phyloP scores from a whole-genome alignment of 2,888 invertebrate species.

The Emmelina monodactyla region DNA sequence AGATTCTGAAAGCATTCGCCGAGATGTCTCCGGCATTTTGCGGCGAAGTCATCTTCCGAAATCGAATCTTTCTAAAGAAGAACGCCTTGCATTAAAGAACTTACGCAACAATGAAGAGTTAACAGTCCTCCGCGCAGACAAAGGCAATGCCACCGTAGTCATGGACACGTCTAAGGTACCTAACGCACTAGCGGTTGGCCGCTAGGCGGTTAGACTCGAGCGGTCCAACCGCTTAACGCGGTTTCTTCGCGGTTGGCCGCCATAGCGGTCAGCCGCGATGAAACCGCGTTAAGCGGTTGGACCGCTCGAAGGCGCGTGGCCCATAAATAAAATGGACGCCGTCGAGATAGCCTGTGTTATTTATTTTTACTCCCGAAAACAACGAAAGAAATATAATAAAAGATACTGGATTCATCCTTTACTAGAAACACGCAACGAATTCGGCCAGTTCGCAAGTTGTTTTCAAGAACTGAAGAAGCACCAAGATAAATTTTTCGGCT shows the following conservation, averaged over 20 bases:
- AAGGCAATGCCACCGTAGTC: too few species aligned
- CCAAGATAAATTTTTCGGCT: conserved; percentile 14
- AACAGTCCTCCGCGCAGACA: too few species aligned
- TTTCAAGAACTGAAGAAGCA: conserved; percentile 14
- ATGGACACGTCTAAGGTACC: too few species aligned
- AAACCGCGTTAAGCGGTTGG: too few species aligned
- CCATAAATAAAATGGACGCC: conserved; percentile 3
- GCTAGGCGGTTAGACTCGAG: too few species aligned
- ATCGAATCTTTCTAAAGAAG: too few species aligned
- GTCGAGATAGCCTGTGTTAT: conserved; percentile 4
- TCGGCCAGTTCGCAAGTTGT: conserved; percentile 14
- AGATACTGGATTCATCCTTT: conserved; percentile 17
- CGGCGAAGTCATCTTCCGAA: too few species aligned
- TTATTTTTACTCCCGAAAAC: conserved; percentile 1
- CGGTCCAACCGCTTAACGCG: background rate
- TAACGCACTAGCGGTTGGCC: too few species aligned
- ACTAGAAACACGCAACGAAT: conserved; percentile 16
- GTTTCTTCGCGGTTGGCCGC: background rate
- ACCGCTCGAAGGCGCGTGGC: background rate
- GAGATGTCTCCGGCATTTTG: too few species aligned
- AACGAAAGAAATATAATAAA: conserved; percentile 14
- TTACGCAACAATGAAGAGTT: too few species aligned
- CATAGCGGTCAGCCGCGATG: background rate
- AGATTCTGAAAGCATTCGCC: too few species aligned
- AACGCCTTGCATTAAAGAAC: too few species aligned